phyloP scores from a whole-genome alignment of 1,140 invertebrate species.

The Tribolium madens region DNA sequence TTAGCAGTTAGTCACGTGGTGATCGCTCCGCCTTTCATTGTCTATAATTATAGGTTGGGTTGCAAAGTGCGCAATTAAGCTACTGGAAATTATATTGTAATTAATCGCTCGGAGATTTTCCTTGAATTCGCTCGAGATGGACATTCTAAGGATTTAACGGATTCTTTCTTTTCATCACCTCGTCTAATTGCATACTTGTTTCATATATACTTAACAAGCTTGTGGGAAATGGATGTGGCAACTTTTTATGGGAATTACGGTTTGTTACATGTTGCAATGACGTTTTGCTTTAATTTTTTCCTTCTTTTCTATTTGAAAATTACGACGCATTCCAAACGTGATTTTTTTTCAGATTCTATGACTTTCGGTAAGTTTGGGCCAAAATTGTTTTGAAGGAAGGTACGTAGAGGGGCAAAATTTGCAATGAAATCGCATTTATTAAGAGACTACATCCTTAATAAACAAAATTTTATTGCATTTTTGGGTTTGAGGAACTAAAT shows the following conservation, averaged over 20 bases:
- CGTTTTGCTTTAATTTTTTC: slow-evolving; percentile 37
- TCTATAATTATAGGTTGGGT: slow-evolving; percentile 58
- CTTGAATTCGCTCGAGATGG: slow-evolving; percentile 47
- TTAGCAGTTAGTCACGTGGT: slow-evolving; percentile 46
- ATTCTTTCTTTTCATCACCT: slow-evolving; percentile 35
- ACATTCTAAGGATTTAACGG: slow-evolving; percentile 25
- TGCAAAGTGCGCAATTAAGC: slow-evolving; percentile 57
- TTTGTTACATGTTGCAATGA: slow-evolving; percentile 36
- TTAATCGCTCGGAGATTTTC: slow-evolving; percentile 56
- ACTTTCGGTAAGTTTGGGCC: slow-evolving; percentile 25
- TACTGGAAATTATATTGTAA: slow-evolving; percentile 58
- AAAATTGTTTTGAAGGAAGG: slow-evolving; percentile 5
- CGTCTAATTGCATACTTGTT: slow-evolving; percentile 1
- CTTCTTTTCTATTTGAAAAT: slow-evolving; percentile 18
- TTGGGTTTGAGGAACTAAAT: not conserved
- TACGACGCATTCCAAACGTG: slow-evolving; percentile 4
- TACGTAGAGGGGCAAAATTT: not conserved
- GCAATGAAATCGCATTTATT: not conserved
- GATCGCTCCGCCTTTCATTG: slow-evolving; percentile 42
- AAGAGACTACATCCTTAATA: not conserved
- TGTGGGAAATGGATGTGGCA: slow-evolving; percentile 13
- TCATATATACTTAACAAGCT: slow-evolving; percentile 34
- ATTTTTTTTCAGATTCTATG: slow-evolving; percentile 36
- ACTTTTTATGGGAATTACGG: slow-evolving; percentile 30
- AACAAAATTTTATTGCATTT: slow-evolving; percentile 3